A percentile compares a stretch with the other conserved stretches of the same genome.
phyloP scores from a whole-genome alignment of 2,888 invertebrate genomes.

The Synergus japonicus region DNA sequence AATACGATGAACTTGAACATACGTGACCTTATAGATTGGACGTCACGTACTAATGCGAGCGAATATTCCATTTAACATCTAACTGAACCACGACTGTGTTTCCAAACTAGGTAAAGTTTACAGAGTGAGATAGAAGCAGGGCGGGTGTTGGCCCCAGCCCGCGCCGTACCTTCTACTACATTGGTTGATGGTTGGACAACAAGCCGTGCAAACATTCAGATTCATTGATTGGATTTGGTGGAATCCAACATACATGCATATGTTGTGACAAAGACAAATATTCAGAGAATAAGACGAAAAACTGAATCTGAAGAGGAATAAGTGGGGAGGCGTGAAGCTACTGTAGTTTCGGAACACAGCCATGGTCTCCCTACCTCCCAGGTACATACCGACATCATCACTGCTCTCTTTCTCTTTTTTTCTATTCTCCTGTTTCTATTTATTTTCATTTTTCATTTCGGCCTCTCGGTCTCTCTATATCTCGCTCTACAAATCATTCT shows the following conservation, averaged over 20 bases:
- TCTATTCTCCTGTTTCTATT: conserved; percentile 47
- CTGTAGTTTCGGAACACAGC: conserved; percentile 82
- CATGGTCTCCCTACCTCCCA: conserved; percentile 83
- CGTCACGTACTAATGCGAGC: conserved; percentile 57
- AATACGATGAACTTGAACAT: conserved; percentile 39
- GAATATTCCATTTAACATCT: conserved; percentile 65
- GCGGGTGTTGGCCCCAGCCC: conserved; percentile 66
- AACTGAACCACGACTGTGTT: conserved; percentile 77
- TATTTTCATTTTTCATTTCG: conserved; percentile 41
- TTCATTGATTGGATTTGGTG: conserved; percentile 72
- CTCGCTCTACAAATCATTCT: conserved; percentile 47
- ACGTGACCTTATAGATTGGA: conserved; percentile 58
- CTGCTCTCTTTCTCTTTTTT: conserved; percentile 64
- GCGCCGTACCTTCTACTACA: conserved; percentile 64
- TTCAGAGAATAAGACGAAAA: conserved; percentile 49
- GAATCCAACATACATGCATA: conserved; percentile 71
- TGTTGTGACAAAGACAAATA: conserved; percentile 66
- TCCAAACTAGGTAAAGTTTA: conserved; percentile 77
- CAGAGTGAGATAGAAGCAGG: conserved; percentile 63
- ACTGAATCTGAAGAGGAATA: conserved; percentile 66
- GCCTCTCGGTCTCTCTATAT: conserved; percentile 43
- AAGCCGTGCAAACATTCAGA: conserved; percentile 69
- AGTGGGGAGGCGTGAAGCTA: conserved; percentile 74
- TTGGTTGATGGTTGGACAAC: conserved; percentile 71
- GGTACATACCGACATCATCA: conserved; percentile 79